Evolutionary conservation across 2,797 vertebrate genomes (phyloP).

Genomic region (Muraenolepis orangiensis): DNA sequence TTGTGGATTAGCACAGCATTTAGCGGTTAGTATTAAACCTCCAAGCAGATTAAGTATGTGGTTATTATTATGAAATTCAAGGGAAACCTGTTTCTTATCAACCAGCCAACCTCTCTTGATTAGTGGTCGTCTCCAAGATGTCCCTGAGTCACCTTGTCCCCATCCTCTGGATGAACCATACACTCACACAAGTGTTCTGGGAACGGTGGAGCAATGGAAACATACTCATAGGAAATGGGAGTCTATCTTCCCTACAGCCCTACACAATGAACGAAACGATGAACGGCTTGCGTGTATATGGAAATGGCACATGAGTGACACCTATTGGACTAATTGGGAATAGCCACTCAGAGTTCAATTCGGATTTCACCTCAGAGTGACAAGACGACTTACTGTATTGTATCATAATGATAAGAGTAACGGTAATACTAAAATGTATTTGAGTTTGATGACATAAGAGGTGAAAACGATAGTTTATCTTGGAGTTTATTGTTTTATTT

Average conservation of each 20-base stretch:
- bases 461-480: neutral
- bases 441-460: neutral
- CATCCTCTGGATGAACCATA: neutral
- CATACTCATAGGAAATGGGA: neutral
- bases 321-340: neutral
- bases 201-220: neutral
- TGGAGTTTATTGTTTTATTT: constrained; percentile 9
- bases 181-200: neutral
- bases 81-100: neutral
- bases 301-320: neutral
- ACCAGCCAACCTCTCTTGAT: too few species aligned
- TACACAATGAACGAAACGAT: neutral
- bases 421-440: neutral
- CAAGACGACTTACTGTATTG: neutral
- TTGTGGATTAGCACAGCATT: neutral
- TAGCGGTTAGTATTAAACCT: neutral
- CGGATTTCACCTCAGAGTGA: neutral
- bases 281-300: neutral
- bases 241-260: neutral
- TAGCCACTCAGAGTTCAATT: neutral
- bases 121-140: too few species aligned
- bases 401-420: too few species aligned
- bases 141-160: too few species aligned
- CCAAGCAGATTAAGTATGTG: neutral
- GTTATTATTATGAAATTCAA: neutral